These are phyloP conservation scores for Molossus alvarezi DNA, from an alignment of 2,797 vertebrate species.

Conservation along the genomic window DNA sequence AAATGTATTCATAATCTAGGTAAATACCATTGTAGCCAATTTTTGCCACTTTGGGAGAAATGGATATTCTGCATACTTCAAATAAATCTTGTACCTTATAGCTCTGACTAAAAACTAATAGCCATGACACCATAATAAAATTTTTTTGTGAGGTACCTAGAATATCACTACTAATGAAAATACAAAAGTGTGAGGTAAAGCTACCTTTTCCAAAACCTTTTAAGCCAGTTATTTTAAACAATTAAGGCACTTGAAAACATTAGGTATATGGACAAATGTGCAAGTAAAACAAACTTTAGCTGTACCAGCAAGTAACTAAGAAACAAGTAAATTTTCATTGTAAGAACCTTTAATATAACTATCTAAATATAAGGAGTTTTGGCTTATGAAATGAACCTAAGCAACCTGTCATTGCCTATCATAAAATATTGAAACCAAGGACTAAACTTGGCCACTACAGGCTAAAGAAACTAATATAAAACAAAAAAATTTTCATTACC, in stretches of 20 bases:
- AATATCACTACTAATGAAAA: conserved; percentile 85
- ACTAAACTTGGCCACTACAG: conserved; percentile 28
- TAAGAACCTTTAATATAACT: conserved; percentile 74
- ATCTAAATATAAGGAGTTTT: conserved; percentile 69
- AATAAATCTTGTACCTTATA: conserved; percentile 43
- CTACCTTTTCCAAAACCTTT: conserved; percentile 84
- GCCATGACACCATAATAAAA: conserved; percentile 79
- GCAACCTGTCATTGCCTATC: conserved; percentile 30
- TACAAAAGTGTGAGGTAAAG: conserved; percentile 87
- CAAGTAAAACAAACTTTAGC: conserved; percentile 84
- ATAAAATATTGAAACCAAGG: conserved; percentile 72
- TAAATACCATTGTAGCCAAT: conserved; percentile 37
- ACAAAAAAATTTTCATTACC: background rate
- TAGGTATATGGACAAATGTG: conserved; percentile 82
- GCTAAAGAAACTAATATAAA: conserved; percentile 64
- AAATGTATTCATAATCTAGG: background rate
- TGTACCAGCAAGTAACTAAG: conserved; percentile 80
- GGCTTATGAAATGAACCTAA: conserved; percentile 70
- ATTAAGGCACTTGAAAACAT: conserved; percentile 92
- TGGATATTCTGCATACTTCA: conserved; percentile 60
- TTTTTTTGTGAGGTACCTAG: conserved; percentile 85
- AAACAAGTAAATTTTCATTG: conserved; percentile 77
- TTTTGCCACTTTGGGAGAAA: conserved; percentile 67
- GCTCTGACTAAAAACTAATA: conserved; percentile 82
- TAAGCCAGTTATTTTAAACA: conserved; percentile 88